Evolutionary conservation across 2,113 vertebrate species (phyloP), one percentile per base, ranked within the genome.

Genomic region (Thinocorus orbignyianus): DNA sequence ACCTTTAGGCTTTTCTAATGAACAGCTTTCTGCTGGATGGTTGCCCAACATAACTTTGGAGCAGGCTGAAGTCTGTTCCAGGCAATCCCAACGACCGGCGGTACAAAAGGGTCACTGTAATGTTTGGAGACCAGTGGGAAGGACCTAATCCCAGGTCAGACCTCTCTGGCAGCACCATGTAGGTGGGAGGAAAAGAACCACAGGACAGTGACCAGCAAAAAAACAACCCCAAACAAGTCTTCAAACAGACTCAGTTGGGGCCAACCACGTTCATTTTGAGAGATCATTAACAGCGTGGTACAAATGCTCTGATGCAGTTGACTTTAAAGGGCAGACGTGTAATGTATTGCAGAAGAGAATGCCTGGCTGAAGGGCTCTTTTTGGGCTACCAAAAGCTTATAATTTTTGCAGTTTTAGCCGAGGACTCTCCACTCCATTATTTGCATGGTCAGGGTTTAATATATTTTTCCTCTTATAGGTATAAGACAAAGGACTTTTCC

Each of bases 401-500:
- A 92, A 73, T 83, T 91, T 93, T 94, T 88, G 44, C 76, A 92
- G 10, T 71, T 70, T 37, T 86, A 92, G n/a, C 61, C 84, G 74
- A 92, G 48, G 54, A 76, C n/a, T 68, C 25, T 91, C 61, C 48
- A 26, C 30, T 77, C 10, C 23, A 23, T 24, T 69, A 37, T 79
- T 89, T 77, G 49, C 26, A 37, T 10, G 18, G 7, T 37, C 58
- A 81, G 51, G 22, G 24, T 94, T 97, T 92, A 90, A 87, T 79
- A 46, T 92, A 86, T 69, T 55, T 94, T 64, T 74, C 86, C 44
- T 41, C 69, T 86, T 73, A 51, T 64, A 95, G 58, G 77, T 90
- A 94, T 62, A 57, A 97, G 95, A 96, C 92, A 95, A 96, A 90
- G 73, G 64, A 88, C 58, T 74, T 92, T 90, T 86, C 77, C 77